Conservation (phyloP, 2,797 vertebrate genomes). For the Emys orbicularis region DNA sequence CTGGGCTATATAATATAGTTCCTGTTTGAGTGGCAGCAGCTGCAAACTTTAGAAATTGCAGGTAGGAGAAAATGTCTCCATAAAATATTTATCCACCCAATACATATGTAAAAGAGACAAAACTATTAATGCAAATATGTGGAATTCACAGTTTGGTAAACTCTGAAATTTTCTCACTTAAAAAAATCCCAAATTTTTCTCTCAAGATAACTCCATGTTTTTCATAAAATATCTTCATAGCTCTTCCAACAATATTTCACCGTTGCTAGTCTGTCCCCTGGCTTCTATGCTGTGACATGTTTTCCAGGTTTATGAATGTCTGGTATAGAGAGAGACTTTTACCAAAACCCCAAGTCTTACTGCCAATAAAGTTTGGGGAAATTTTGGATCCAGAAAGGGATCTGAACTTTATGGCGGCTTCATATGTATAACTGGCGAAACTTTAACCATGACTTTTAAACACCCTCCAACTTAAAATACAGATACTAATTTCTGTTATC, state of each 20-base stretch:
- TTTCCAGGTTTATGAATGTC: not conserved
- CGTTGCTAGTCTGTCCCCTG: not conserved
- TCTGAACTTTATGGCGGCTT: not conserved
- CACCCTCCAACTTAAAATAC: not conserved
- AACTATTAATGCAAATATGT: not conserved
- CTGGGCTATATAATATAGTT: not conserved
- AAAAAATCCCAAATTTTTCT: not conserved
- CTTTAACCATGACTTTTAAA: not conserved
- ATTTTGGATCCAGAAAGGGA: not conserved
- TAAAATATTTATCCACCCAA: not conserved
- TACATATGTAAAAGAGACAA: not conserved
- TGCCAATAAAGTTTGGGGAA: not conserved
- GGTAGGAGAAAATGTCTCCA: not conserved
- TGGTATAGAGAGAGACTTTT: not conserved
- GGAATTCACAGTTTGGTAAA: not conserved
- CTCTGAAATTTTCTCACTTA: not conserved
- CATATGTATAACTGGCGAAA: not conserved
- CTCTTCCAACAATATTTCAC: not conserved
- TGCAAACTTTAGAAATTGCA: slow-evolving; percentile 17
- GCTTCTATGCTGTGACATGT: not conserved
- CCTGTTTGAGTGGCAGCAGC: slow-evolving; percentile 21
- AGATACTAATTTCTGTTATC: not conserved
- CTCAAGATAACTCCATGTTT: not conserved
- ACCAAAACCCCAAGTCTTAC: not conserved
- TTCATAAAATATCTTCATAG: not conserved